Evolutionary conservation across 1,140 invertebrate species (phyloP).

Genomic region (Drosophila parvula): DNA sequence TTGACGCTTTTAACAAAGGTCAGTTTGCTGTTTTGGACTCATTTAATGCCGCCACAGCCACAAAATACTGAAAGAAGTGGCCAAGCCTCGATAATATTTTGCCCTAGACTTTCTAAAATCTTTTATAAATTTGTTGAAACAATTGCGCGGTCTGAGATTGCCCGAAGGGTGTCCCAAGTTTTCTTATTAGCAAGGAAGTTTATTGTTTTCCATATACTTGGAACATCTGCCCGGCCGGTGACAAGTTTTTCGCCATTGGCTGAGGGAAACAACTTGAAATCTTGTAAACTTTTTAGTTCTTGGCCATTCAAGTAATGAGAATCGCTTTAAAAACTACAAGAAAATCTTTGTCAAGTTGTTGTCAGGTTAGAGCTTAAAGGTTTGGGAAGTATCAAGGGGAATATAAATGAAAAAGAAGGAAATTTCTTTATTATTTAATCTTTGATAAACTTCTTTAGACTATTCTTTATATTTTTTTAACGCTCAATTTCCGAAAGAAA

Average conservation of each 20-base stretch:
- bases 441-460: background rate
- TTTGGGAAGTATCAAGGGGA: background rate
- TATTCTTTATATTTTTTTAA: background rate
- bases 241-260: slow-evolving; percentile 26
- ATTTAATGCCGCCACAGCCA: background rate
- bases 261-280: slow-evolving; percentile 14
- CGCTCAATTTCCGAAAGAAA: background rate
- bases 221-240: slow-evolving; percentile 35
- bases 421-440: background rate
- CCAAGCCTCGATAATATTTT: slow-evolving; percentile 16
- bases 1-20: slow-evolving; percentile 37
- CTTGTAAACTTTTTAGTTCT: slow-evolving; percentile 34
- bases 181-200: slow-evolving; percentile 40
- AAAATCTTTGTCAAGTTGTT: slow-evolving; percentile 41
- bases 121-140: slow-evolving; percentile 4
- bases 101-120: slow-evolving; percentile 13
- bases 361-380: slow-evolving; percentile 10
- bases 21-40: slow-evolving; percentile 12
- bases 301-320: slow-evolving; percentile 28
- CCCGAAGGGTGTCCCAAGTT: slow-evolving; percentile 1
- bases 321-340: slow-evolving; percentile 23
- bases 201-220: slow-evolving; percentile 27
- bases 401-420: background rate
- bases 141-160: slow-evolving; percentile 13
- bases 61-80: background rate